These are phyloP conservation scores for Desoria tigrina DNA, from an alignment of 2,888 invertebrate genomes.

Conservation along the genomic window DNA sequence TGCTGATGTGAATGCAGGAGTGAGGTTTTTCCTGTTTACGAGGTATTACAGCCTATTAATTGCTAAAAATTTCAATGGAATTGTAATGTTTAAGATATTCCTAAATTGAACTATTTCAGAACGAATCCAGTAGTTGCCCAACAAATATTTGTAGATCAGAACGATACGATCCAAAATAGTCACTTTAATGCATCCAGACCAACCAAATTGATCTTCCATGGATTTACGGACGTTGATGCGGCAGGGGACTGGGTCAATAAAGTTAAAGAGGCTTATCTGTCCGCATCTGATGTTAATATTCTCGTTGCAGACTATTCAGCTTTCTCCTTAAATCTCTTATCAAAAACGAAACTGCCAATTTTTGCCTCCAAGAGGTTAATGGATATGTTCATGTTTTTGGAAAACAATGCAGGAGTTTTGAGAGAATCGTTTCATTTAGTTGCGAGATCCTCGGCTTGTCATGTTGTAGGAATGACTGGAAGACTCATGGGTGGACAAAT, in stretches of 20 bases:
- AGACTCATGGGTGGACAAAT: constrained; percentile 38
- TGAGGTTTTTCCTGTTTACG: constrained; percentile 12
- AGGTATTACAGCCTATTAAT: not conserved
- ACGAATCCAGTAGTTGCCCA: constrained; percentile 34
- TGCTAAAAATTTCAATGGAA: too few relatives aligned
- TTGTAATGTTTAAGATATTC: too few relatives aligned
- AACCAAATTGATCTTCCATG: constrained; percentile 50
- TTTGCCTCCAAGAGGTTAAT: constrained; percentile 34
- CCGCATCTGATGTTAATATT: constrained; percentile 42
- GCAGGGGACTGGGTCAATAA: constrained; percentile 46
- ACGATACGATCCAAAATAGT: constrained; percentile 20
- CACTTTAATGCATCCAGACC: constrained; percentile 34
- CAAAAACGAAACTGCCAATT: constrained; percentile 36
- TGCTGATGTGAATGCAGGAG: constrained; percentile 2
- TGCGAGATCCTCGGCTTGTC: constrained; percentile 44
- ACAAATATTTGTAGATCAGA: constrained; percentile 27
- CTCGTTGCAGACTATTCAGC: constrained; percentile 47
- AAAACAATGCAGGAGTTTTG: constrained; percentile 27
- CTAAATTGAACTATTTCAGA: too few relatives aligned
- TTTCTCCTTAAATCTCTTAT: constrained; percentile 34
- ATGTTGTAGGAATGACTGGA: constrained; percentile 48
- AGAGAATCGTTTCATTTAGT: constrained; percentile 45
- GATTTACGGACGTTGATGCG: constrained; percentile 45
- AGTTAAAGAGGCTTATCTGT: constrained; percentile 42
- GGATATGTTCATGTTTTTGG: constrained; percentile 41